phyloP scores from a whole-genome alignment of 2,888 invertebrate species.

The Lycia hirtaria region DNA sequence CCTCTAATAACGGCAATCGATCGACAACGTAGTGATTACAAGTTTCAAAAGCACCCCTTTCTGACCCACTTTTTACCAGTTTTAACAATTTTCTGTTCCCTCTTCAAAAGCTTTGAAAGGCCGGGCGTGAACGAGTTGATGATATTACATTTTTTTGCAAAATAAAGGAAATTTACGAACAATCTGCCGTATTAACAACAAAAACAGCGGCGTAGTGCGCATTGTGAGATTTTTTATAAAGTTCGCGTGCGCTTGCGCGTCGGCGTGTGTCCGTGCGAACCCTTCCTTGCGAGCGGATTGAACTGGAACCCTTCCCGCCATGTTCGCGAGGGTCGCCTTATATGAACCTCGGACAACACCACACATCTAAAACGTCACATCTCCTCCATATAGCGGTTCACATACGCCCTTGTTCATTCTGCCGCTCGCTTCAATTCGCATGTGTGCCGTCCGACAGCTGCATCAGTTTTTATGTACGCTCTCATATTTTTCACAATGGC shows the following conservation, averaged over 20 bases:
- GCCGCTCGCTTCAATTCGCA: slow-evolving; percentile 78
- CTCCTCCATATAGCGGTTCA: slow-evolving; percentile 40
- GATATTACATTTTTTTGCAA: slow-evolving; percentile 83
- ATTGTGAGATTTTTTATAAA: slow-evolving; percentile 80
- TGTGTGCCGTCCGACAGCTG: slow-evolving; percentile 83
- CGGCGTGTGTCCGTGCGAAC: slow-evolving; percentile 81
- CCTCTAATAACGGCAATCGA: slow-evolving; percentile 83
- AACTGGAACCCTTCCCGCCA: slow-evolving; percentile 77
- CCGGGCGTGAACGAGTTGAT: slow-evolving; percentile 86
- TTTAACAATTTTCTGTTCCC: slow-evolving; percentile 80
- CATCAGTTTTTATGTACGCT: slow-evolving; percentile 83
- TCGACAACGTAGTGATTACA: slow-evolving; percentile 80
- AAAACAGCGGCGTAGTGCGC: slow-evolving; percentile 79
- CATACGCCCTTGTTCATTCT: slow-evolving; percentile 60
- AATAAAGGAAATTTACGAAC: slow-evolving; percentile 82
- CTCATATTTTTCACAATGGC: slow-evolving; percentile 83
- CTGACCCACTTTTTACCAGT: slow-evolving; percentile 85
- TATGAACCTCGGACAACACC: slow-evolving; percentile 45
- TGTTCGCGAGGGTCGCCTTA: slow-evolving; percentile 68
- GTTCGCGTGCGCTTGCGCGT: slow-evolving; percentile 85
- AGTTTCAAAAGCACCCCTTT: slow-evolving; percentile 84
- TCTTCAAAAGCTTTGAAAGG: slow-evolving; percentile 81
- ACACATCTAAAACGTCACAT: slow-evolving; percentile 53
- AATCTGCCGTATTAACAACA: slow-evolving; percentile 84
- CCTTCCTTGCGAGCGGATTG: slow-evolving; percentile 74